Base-by-base conservation (phyloP, 2,888 invertebrate genomes). In the Tethea ocularis region DNA sequence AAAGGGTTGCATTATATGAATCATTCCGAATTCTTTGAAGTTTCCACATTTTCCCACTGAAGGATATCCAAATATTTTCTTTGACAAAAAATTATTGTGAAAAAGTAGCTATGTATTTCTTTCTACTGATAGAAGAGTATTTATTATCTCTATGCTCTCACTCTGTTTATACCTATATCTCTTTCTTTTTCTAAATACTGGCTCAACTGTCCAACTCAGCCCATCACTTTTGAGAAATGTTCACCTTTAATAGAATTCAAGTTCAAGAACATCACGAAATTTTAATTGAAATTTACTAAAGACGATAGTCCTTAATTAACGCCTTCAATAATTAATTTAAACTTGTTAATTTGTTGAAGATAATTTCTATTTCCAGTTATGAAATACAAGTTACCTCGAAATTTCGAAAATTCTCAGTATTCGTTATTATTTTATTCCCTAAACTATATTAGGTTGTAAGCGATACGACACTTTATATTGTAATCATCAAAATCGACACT, bases 321-420 rank as follows among this genome's bases (percentile, higher is more conserved):
- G 20, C 33, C 33, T 22, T 22, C 20, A 20, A 33, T 29, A 54
- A 54, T 54, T 54, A 54, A 54, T 22, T 54, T 54, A 33, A 54
- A 33, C 20, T 54, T 54, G 36, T 33, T 36, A 54, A 54, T 36
- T 54, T 54, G 54, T 54, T 33, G 24, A 54, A 54, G 33, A 54
- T 54, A 54, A 54, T 54, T 54, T 22, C 54, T 33, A 54, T 54
- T 54, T 54, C 6, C 22, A 20, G 11, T 33, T 20, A 4, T 33
- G n/a, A 54, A 53, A 53, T 23, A 17, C 11, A 17, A 53, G 26
- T 52, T 8, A n/a, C 26, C n/a, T 26, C 26, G n/a, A 29, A 53
- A 53, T 29, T 26, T 17, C 53, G 15, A 1, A n/a, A 4, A 6
- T n/a, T 53, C 17, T 53, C 53, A 17, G 29, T 24, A 13, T n/a